A percentile compares a stretch with the other conserved stretches of the same genome.
Conservation (phyloP, 1,140 invertebrate genomes). For the Pseudomyrmex pallidus region DNA sequence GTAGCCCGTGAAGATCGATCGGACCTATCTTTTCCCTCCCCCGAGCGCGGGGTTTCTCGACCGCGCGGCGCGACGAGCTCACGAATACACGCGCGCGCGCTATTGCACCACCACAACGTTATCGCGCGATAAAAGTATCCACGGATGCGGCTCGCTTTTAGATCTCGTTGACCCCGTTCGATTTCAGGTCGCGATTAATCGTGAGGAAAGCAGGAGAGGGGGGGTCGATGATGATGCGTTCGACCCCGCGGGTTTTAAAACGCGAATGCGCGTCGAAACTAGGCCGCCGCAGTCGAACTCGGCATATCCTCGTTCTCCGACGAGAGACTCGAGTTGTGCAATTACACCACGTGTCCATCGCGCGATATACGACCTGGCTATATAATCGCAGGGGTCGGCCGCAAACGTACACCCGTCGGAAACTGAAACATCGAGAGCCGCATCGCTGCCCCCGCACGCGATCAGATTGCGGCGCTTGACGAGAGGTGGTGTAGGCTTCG, state of each 20-base stretch:
- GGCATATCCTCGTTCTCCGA: not conserved
- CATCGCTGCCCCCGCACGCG: constrained; percentile 52
- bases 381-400: constrained; percentile 35
- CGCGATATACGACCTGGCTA: constrained; percentile 28
- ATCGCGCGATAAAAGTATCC: constrained; percentile 40
- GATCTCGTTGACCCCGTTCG: constrained; percentile 51
- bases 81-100: not conserved
- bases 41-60: not conserved
- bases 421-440: constrained; percentile 50
- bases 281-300: constrained; percentile 17
- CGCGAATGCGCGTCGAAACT: constrained; percentile 15
- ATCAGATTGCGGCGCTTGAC: not conserved
- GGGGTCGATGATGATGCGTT: not conserved
- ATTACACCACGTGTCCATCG: constrained; percentile 35
- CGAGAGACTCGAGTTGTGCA: constrained; percentile 15
- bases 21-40: not conserved
- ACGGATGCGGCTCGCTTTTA: constrained; percentile 23
- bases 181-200: constrained; percentile 40
- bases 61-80: not conserved
- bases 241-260: constrained; percentile 24
- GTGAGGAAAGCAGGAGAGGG: no score
- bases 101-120: not conserved
- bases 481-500: not conserved
- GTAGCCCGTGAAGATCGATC: constrained; percentile 41
- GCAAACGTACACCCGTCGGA: constrained; percentile 4